Base-by-base conservation (phyloP, 2,888 invertebrate species). In the Thumatha senex region DNA sequence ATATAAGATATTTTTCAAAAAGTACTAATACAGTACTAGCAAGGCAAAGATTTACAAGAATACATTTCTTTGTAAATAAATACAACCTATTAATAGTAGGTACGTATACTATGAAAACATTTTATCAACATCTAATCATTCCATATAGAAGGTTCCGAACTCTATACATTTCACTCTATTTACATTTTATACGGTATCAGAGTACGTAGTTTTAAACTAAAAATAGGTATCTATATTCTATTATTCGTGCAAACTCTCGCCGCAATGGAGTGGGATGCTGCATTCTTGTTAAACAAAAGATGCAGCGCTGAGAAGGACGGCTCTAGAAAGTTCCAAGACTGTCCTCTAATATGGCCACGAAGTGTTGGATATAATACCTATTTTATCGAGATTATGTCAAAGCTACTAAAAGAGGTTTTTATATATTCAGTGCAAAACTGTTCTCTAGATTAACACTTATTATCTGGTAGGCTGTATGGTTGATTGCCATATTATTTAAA, bases 211-310 rank as follows among this genome's bases (percentile, higher is more conserved):
- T 24, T 55, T 48, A 15, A 41, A 51, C 56, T 64, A 54, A 65
- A 58, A 63, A 65, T 63, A 67, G 61, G 63, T 60, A 61, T 58
- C 56, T 65, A 24, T 24, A 24, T n/a, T n/a, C n/a, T 63, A 62
- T 54, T 48, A 57, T 67, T 64, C 59, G 45, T 61, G 52, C 58
- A 56, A 62, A 51, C 51, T 15, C 48, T 61, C 60, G 60, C 63
- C 64, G 64, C 73, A 74, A 71, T 67, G 69, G 66, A 64, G 59
- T 67, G 58, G 63, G 67, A 67, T 72, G 70, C 63, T 54, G 76
- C 72, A 78, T 78, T 80, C 82, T 82, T 77, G 56, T 53, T 66
- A 65, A 78, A 84, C 83, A 84, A 84, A 83, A 80, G 83, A 68
- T 71, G 54, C 63, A 57, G 75, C 74, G 63, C 70, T 73, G 71